Evolutionary conservation across 2,113 vertebrate genomes (phyloP).

Genomic region (Sylvietta virens): DNA sequence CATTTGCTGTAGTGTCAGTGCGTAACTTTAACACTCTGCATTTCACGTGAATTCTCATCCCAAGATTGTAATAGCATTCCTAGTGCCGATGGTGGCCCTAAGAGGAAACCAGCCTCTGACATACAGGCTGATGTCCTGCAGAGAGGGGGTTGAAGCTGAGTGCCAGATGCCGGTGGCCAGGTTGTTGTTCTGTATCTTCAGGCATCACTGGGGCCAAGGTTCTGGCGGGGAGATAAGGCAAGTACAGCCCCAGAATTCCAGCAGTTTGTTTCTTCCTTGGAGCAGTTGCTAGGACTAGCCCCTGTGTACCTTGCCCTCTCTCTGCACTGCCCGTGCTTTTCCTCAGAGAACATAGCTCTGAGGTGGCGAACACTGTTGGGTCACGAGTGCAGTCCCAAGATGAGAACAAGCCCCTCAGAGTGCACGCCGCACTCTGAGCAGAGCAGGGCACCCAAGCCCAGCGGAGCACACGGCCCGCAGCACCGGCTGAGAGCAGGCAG

Average conservation of each 20-base stretch:
- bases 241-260: not conserved
- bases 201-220: not conserved
- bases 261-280: not conserved
- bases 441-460: fast-evolving
- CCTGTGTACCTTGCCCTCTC: not conserved
- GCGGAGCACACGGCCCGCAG: fast-evolving
- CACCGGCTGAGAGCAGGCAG: fast-evolving
- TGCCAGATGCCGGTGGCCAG: fast-evolving
- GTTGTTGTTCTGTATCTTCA: not conserved
- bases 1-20: not conserved
- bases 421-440: fast-evolving
- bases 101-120: not conserved
- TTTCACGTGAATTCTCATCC: not conserved
- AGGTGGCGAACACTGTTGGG: not conserved
- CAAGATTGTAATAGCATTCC: not conserved
- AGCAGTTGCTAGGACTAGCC: not conserved
- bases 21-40: not conserved
- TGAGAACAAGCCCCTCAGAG: too few species aligned
- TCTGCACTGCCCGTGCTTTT: not conserved
- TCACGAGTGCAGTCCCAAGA: not conserved
- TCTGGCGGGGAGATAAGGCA: not conserved
- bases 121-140: not conserved
- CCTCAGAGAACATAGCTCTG: not conserved
- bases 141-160: not conserved
- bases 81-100: fast-evolving